Percentiles rank a stretch among this genome's conserved stretches.
These are phyloP conservation scores for Acholoe squamosa DNA, from an alignment of 2,888 invertebrate genomes.

Conservation along the genomic window DNA sequence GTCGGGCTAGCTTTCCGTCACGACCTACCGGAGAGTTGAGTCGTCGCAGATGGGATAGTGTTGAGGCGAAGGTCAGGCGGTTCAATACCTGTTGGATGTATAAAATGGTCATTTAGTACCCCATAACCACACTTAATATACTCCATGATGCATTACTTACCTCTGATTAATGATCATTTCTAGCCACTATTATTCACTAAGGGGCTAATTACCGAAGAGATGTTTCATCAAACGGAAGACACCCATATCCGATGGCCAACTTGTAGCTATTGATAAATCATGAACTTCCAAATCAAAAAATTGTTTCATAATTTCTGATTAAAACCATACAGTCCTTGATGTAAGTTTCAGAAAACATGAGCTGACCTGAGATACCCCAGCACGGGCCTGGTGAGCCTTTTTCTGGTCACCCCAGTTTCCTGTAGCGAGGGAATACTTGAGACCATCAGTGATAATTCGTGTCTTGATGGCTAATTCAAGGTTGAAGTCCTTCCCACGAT, in stretches of 20 bases:
- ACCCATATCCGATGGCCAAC: too few species aligned
- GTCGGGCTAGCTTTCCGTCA: slow-evolving; percentile 99
- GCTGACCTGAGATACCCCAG: slow-evolving; percentile 93
- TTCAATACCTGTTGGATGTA: slow-evolving; percentile 90
- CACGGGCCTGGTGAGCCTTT: slow-evolving; percentile 99
- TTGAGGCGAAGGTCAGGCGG: slow-evolving; percentile 98
- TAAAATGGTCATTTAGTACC: slow-evolving; percentile 38
- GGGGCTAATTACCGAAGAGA: too few species aligned
- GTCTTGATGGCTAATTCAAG: slow-evolving; percentile 98
- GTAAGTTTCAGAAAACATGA: too few species aligned
- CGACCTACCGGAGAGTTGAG: slow-evolving; percentile 99
- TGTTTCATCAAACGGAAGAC: too few species aligned
- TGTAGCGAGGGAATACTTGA: slow-evolving; percentile 98
- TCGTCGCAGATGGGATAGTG: slow-evolving; percentile 97
- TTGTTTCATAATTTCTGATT: too few species aligned
- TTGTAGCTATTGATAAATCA: too few species aligned
- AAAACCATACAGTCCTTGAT: too few species aligned
- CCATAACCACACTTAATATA: too few species aligned
- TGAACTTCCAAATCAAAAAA: too few species aligned
- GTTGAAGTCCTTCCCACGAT: slow-evolving; percentile 99
- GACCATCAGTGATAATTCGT: slow-evolving; percentile 98
- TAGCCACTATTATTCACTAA: too few species aligned
- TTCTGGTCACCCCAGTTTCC: slow-evolving; percentile 99
- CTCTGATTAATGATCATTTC: too few species aligned
- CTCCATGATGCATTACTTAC: too few species aligned